Evolutionary conservation across 2,888 invertebrate species (phyloP), one percentile per base, ranked within the genome.

Genomic region (Rhingia campestris): DNA sequence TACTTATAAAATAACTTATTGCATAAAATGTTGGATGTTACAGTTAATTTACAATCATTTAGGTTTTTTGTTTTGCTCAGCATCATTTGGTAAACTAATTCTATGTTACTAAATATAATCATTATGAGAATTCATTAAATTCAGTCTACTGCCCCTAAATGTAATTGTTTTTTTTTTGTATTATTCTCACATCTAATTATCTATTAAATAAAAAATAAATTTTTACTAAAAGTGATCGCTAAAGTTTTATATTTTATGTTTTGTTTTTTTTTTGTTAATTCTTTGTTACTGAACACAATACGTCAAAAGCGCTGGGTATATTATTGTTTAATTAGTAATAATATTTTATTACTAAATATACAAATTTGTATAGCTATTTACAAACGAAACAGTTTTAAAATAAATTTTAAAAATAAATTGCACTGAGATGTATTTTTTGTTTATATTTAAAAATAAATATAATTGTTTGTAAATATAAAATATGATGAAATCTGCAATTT

Each of bases 261-360:
- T 47, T n/a, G 7, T 22, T 64, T 33, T 72, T 41, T 54, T 41
- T 10, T 9, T 61, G 67, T 69, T 67, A 54, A 59, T 77, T 69
- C 47, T 80, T 74, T 84, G 80, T 80, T 84, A 84, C 80, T 84
- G 84, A 84, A 84, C 84, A 84, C 84, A 84, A 80, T 84, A 84
- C 84, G 84, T 84, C 80, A 84, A 84, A 80, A 84, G 84, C 84
- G 80, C 84, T 84, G 84, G 84, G 64, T 80, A 80, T 43, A 75
- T 84, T 84, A 84, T 82, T 82, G 77, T 79, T 82, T 82, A 84
- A 66, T 79, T 70, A 80, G 77, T 63, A 74, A 59, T 69, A 9
- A 6, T 49, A 64, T 79, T 22, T 47, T 82, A 37, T 74, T 66
- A 54, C 51, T 70, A 45, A 39, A 51, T 49, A 75, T 63, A 67